These are phyloP conservation scores for Parazoanthus swiftii DNA, from an alignment of 92 coral and sea anemone species.

Conservation along the genomic window DNA sequence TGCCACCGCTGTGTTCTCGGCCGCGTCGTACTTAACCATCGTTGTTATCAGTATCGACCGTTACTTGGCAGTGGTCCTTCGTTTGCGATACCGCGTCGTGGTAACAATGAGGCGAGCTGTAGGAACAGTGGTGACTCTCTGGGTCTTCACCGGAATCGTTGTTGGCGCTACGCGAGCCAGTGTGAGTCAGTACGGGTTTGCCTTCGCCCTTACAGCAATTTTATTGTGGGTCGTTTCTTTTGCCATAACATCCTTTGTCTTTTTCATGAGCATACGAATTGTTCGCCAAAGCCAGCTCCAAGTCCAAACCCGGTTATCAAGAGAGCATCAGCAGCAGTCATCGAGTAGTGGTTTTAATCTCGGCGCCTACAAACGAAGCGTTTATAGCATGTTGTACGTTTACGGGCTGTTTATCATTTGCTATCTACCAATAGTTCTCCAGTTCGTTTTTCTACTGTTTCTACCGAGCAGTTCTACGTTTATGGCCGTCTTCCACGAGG, in stretches of 20 bases:
- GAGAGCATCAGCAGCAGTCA: not conserved
- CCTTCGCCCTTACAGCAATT: constrained; percentile 7
- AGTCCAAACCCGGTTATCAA: not conserved
- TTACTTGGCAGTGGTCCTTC: constrained; percentile 16
- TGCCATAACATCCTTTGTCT: constrained; percentile 6
- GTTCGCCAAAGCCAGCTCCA: constrained; percentile 5
- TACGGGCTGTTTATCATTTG: not conserved
- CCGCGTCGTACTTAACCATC: constrained; percentile 13
- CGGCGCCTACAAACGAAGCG: constrained; percentile 17
- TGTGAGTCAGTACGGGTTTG: not conserved
- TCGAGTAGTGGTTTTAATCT: not conserved
- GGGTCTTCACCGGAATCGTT: constrained; percentile 3
- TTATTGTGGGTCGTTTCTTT: constrained; percentile 19
- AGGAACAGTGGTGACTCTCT: not conserved
- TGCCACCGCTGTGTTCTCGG: constrained; percentile 12
- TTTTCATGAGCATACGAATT: constrained; percentile 10
- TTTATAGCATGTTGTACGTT: constrained; percentile 21
- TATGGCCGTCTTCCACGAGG: not conserved
- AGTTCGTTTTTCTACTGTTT: not conserved
- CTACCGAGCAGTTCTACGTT: not conserved
- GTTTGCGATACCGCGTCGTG: constrained; percentile 2
- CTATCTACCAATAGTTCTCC: constrained; percentile 13
- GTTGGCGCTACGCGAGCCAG: constrained; percentile 20
- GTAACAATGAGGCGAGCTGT: constrained; percentile 9
- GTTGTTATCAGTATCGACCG: constrained; percentile 5